Percentiles rank a stretch among this genome's conserved stretches.
Conservation (phyloP, 2,888 invertebrate genomes). For the Lasioglossum zephyrum region DNA sequence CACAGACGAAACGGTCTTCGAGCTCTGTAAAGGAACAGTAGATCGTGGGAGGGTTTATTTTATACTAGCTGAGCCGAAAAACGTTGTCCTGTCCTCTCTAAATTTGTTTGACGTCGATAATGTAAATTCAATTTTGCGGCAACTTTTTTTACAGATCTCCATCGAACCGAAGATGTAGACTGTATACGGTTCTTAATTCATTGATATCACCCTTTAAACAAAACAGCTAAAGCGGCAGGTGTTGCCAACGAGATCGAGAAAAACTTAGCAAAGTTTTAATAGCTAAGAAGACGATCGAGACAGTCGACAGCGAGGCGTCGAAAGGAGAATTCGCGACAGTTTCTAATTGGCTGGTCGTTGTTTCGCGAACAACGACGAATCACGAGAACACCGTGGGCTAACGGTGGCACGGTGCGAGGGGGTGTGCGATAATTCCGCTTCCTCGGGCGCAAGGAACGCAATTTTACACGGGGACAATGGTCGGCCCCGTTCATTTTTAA, state of each 20-base stretch:
- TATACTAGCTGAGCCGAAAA: no score
- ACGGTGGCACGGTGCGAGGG: background rate
- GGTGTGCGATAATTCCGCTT: conserved; percentile 16
- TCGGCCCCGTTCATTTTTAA: conserved; percentile 26
- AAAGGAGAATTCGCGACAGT: background rate
- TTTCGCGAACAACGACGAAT: conserved; percentile 6
- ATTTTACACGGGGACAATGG: conserved; percentile 27
- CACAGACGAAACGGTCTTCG: no score
- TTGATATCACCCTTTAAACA: no score
- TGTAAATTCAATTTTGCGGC: no score
- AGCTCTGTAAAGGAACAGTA: background rate
- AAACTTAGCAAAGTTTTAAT: background rate
- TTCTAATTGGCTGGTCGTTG: conserved; percentile 3
- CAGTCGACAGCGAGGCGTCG: background rate
- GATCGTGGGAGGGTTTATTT: no score
- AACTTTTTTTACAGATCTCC: no score
- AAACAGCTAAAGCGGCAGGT: background rate
- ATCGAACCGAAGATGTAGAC: no score
- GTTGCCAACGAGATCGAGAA: background rate
- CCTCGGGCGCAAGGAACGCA: conserved; percentile 8
- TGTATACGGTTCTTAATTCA: no score
- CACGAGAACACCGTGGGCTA: background rate
- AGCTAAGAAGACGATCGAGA: background rate
- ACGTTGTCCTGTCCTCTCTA: no score
- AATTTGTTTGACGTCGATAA: no score